Base-by-base conservation (phyloP, 1,140 invertebrate species). In the Ganaspis sp. region DNA sequence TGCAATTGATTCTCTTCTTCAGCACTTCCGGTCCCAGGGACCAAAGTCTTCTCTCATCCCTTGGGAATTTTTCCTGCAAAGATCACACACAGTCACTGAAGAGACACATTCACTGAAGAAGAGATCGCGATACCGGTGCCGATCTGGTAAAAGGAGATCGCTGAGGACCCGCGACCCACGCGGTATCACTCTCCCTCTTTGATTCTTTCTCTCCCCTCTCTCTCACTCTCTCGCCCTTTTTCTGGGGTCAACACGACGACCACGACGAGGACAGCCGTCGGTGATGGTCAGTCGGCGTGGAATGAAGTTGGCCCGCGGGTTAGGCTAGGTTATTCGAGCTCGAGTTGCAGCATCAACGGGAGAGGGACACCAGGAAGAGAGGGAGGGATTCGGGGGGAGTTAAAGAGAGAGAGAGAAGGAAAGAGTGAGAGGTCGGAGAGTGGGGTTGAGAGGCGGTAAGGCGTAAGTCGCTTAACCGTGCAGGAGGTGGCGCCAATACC, bases 261-360 rank as follows among this genome's bases (percentile, higher is more conserved):
- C 29, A 81, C 84, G 87, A 85, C 84, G 86, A 85, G 86, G 85
- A 85, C 87, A 87, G 89, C 89, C 90, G 90, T 90, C 88, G 88
- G 90, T 89, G 89, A 88, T 91, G 90, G 90, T 91, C 90, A 91
- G 90, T 90, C 88, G 85, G 89, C 88, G 89, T 90, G 88, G 90
- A 91, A 91, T 90, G 90, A 91, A 90, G 90, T 88, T 90, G 75
- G 85, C 78, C 83, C 76, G 84, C 84, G 88, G 90, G 90, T 91
- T 90, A 91, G 89, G 86, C 87, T 90, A 86, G 89, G 87, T 89
- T 85, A 83, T 86, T 79, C 84, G 81, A 82, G 82, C 23, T 19
- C 75, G 86, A 87, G 85, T 87, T 86, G 88, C 89, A 89, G 88
- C 89, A 90, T 89, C 88, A 88, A 81, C 75, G 72, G 81, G 83